Evolutionary conservation across 2,888 invertebrate genomes (phyloP).

Genomic region (Luperina testacea): DNA sequence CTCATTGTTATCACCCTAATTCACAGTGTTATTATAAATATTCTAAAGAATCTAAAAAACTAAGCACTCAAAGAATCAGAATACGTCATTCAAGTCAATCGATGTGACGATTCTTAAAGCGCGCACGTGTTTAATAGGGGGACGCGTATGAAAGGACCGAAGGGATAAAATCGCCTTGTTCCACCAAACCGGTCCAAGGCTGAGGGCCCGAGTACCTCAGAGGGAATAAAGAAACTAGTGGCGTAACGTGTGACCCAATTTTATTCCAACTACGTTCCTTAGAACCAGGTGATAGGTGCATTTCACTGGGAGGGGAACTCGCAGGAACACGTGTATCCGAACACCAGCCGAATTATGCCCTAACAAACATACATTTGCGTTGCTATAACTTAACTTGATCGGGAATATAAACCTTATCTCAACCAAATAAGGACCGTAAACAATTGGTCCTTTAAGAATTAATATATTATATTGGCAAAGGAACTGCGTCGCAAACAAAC

Average conservation of each 20-base stretch:
- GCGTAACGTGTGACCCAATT: conserved; percentile 89
- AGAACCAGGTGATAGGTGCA: conserved; percentile 86
- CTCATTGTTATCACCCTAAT: conserved; percentile 50
- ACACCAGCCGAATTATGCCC: conserved; percentile 74
- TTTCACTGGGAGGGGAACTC: conserved; percentile 77
- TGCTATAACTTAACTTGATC: conserved; percentile 7
- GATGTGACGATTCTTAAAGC: conserved; percentile 72
- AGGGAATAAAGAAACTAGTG: conserved; percentile 68
- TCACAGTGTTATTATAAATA: conserved; percentile 42
- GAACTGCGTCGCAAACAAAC: conserved; percentile 82
- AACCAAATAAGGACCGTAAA: conserved; percentile 27
- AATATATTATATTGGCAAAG: conserved; percentile 63
- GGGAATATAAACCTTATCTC: conserved; percentile 40
- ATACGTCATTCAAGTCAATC: conserved; percentile 73
- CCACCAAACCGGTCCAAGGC: conserved; percentile 73
- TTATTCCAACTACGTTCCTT: conserved; percentile 70
- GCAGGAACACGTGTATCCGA: conserved; percentile 79
- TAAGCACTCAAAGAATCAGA: conserved; percentile 49
- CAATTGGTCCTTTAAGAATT: conserved; percentile 16
- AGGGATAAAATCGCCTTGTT: conserved; percentile 72
- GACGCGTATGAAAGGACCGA: conserved; percentile 76
- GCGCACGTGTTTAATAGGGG: conserved; percentile 86
- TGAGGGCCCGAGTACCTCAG: conserved; percentile 65
- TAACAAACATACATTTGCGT: conserved; percentile 59
- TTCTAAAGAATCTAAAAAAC: conserved; percentile 45